Conservation (phyloP, 2,888 invertebrate genomes). For the Cheilosia variabilis region DNA sequence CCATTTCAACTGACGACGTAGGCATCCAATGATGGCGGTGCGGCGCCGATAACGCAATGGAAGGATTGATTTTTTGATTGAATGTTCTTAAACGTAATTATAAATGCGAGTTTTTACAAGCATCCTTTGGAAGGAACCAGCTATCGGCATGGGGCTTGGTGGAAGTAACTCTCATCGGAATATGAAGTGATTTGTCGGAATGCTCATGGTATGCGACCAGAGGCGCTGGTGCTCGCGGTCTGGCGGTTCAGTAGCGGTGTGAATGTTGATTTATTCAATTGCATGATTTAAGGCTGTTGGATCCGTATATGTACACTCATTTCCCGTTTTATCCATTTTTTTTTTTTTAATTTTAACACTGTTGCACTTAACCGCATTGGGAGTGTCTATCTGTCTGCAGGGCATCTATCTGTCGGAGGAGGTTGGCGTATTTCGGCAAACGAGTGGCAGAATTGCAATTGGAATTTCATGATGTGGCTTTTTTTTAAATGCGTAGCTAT, state of each 20-base stretch:
- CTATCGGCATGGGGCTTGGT: neutral
- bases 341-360: slow-evolving; percentile 36
- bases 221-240: slow-evolving; percentile 24
- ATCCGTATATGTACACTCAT: slow-evolving; percentile 1
- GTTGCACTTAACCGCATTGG: slow-evolving; percentile 52
- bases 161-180: neutral
- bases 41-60: slow-evolving; percentile 11
- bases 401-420: neutral
- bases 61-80: slow-evolving; percentile 65
- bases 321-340: neutral
- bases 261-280: slow-evolving; percentile 62
- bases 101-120: slow-evolving; percentile 59
- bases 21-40: neutral
- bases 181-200: slow-evolving; percentile 26
- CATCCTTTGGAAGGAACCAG: slow-evolving; percentile 16
- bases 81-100: slow-evolving; percentile 72
- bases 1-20: slow-evolving; percentile 36
- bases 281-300: slow-evolving; percentile 43
- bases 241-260: slow-evolving; percentile 20
- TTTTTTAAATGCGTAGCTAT: slow-evolving; percentile 19
- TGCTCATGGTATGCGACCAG: neutral
- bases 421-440: neutral
- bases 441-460: slow-evolving; percentile 7
- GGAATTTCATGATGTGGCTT: neutral
- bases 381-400: slow-evolving; percentile 28